phyloP scores from a whole-genome alignment of 2,888 invertebrate species.

The Andrena praecox region DNA sequence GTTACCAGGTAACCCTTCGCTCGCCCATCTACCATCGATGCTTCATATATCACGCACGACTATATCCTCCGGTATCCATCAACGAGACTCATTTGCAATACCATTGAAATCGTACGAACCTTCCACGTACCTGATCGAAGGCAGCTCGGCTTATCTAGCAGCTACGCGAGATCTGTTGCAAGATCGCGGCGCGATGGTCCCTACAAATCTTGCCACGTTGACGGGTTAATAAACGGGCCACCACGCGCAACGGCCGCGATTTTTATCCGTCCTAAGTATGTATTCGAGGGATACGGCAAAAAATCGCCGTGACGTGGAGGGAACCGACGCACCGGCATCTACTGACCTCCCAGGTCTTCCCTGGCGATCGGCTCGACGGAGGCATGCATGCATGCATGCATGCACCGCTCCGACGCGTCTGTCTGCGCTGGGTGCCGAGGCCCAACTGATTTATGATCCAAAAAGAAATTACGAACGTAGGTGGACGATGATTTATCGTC shows the following conservation, averaged over 20 bases:
- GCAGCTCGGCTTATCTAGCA: not conserved
- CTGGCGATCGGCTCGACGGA: not conserved
- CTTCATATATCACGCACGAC: not conserved
- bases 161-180: not conserved
- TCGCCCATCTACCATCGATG: too few relatives aligned
- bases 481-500: slow-evolving; percentile 80
- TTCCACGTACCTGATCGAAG: not conserved
- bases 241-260: slow-evolving; percentile 12
- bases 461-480: slow-evolving; percentile 79
- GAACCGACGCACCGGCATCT: slow-evolving; percentile 33
- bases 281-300: slow-evolving; percentile 11
- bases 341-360: slow-evolving; percentile 19
- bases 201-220: not conserved
- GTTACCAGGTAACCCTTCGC: too few relatives aligned
- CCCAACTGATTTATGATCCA: slow-evolving; percentile 76
- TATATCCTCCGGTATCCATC: not conserved
- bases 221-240: slow-evolving; percentile 42
- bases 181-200: not conserved
- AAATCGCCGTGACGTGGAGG: slow-evolving; percentile 16
- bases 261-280: not conserved
- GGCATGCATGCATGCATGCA: not conserved
- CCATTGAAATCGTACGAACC: not conserved
- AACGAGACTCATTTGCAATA: not conserved
- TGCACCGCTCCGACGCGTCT: slow-evolving; percentile 48
- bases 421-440: slow-evolving; percentile 55